Base-by-base conservation (phyloP, 2,888 invertebrate species). In the Himalopsyche japonica region DNA sequence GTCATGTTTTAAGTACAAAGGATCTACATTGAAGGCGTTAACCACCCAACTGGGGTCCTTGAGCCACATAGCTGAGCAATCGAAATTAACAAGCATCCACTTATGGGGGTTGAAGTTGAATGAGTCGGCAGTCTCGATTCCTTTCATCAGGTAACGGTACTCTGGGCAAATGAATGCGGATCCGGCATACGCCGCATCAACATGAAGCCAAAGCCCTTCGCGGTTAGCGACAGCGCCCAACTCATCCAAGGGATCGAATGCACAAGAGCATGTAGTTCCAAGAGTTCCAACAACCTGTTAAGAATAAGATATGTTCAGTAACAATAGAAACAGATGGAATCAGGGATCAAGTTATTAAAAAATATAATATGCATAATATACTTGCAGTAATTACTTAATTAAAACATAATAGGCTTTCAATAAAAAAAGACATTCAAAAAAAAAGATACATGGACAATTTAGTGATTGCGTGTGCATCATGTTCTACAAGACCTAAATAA, bases 81-180 rank as follows among this genome's bases (percentile, higher is more conserved):
- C 99, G 88, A 99, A 99, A 90, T 98, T 99, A n/a, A 99, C 98
- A 87, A 99, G 91, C 94, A 99, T 92, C 99, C 99, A 99, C 91
- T 99, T 99, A 91, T 99, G 99, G 0, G 99, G 99, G 90, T 99
- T 99, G 89, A 99, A 98, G 91, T 99, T 99, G 90, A 99, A 98
- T 0, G 99, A 99, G 89, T 98, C 97, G 0, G 98, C 98, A 85
- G 94, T 94, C 90, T 99, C 96, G 7, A 97, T 90, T 32, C 98
- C 98, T 88, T 95, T 95, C 95, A 98, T 96, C 32, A 98, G 92
- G 89, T 97, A 95, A 70, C 98, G 95, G 90, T 96, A 98, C 91
- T 99, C 99, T 0, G 98, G 98, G 88, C 99, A 99, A 88, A 99
- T 97, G 90, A 99, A 98, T 0, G 99, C 96, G 0, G 98, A 97